Evolutionary conservation across 2,888 invertebrate genomes (phyloP).

Genomic region (Sthenelais limicola): DNA sequence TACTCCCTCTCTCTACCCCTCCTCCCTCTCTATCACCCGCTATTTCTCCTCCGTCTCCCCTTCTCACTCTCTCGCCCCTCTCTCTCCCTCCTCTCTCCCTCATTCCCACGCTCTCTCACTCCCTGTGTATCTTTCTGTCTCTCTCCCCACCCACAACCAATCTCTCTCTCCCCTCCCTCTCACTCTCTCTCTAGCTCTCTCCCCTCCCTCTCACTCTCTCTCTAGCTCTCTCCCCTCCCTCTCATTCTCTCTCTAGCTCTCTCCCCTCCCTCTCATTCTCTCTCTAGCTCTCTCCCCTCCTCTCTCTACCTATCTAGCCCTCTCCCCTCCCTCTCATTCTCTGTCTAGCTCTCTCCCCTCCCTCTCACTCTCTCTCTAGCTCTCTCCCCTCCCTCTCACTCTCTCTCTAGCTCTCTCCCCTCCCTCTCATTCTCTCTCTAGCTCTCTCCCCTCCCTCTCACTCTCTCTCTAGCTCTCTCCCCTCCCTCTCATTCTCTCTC

Average conservation of each 20-base stretch:
- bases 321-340: neutral
- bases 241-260: neutral
- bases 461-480: neutral
- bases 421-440: neutral
- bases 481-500: neutral
- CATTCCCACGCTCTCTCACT: neutral
- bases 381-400: neutral
- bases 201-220: neutral
- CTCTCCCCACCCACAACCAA: neutral
- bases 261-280: neutral
- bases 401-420: conserved; percentile 7
- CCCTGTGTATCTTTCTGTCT: neutral
- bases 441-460: neutral
- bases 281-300: neutral
- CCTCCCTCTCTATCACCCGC: neutral
- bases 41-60: neutral
- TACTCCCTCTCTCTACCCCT: neutral
- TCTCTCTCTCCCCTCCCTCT: neutral
- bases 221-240: neutral
- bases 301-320: neutral
- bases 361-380: neutral
- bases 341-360: neutral
- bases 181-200: neutral
- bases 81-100: neutral
- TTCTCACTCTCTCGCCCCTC: neutral